Conservation (phyloP, 2,113 vertebrate genomes). For the Hipposideros armiger region DNA sequence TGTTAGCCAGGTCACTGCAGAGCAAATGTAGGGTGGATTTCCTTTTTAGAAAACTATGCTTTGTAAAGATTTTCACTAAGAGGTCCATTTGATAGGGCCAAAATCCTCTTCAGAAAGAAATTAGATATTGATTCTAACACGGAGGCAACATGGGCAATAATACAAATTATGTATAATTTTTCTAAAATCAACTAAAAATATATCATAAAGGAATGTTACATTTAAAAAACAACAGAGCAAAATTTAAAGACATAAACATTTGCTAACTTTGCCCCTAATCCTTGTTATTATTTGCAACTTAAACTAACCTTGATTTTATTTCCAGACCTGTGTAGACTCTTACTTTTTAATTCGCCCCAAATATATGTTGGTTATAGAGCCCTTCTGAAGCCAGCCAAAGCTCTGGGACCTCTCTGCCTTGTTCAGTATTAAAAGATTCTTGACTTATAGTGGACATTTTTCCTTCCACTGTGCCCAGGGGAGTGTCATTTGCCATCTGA, state of each 20-base stretch:
- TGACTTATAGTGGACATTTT: constrained; percentile 23
- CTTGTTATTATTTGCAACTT: constrained; percentile 49
- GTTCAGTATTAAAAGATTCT: constrained; percentile 39
- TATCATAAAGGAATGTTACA: not conserved
- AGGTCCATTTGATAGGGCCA: not conserved
- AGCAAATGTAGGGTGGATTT: not conserved
- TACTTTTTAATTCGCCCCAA: constrained; percentile 7
- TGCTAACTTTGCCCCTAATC: not conserved
- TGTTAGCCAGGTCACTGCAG: not conserved
- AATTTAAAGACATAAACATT: constrained; percentile 45
- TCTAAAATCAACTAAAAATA: constrained; percentile 28
- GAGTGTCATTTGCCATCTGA: constrained; percentile 49
- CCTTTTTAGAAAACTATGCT: constrained; percentile 51
- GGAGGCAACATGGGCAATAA: constrained; percentile 7
- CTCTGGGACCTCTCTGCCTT: not conserved
- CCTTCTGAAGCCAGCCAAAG: not conserved
- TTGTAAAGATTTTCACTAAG: constrained; percentile 28
- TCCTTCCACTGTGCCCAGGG: not conserved
- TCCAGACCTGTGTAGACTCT: not conserved
- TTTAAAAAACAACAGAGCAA: constrained; percentile 41
- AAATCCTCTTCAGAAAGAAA: constrained; percentile 36
- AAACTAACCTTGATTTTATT: constrained; percentile 43
- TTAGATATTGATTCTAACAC: not conserved
- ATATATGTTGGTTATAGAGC: not conserved
- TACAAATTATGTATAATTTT: not conserved